Base-by-base conservation (phyloP, 1,140 invertebrate species). In the Onthophagus taurus region DNA sequence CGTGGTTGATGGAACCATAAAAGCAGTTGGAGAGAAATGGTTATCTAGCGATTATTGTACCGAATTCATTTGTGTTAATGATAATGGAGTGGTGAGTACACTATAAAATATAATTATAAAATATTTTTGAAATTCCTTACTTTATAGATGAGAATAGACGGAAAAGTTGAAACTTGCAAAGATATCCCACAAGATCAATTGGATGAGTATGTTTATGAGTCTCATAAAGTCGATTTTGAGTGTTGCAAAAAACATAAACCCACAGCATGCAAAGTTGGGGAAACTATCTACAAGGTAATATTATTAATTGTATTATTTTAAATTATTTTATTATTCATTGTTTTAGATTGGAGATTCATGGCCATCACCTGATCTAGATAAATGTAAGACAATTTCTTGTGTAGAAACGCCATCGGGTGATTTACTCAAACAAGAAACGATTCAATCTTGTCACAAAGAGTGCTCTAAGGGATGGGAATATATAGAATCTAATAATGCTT, bases 331-430 rank as follows among this genome's bases (percentile, higher is more conserved):
- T 26, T 26, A 7, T 26, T 7, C 19, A 38, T 45, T 20, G 29
- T 51, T 48, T 19, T 49, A 76, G 72, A 65, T 73, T 50, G 75
- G 74, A 31, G 68, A 75, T 47, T 69, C 59, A 6, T 80, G 76
- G 76, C 63, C 61, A 21, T 72, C 74, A 18, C 50, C 58, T 2
- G 55, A 60, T 23, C 63, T 71, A 8, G 68, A 74, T 49, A 70
- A 74, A 13, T 85, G 83, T 55, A 69, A 74, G 31, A 75, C 71
- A 31, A 61, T 74, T 35, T 69, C 68, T 7, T 85, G 83, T 50
- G 52, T 62, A 0, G 60, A 68, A 31, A 71, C 69, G 31, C 50
- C 53, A 7, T 61, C 64, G 26, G 71, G 70, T n/a, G 55, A 66
- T 8, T 58, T 77, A 0, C 57, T 69, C 5, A 70, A 75, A 29